Evolutionary conservation across 2,113 vertebrate genomes (phyloP).

Genomic region (Dascyllus trimaculatus): DNA sequence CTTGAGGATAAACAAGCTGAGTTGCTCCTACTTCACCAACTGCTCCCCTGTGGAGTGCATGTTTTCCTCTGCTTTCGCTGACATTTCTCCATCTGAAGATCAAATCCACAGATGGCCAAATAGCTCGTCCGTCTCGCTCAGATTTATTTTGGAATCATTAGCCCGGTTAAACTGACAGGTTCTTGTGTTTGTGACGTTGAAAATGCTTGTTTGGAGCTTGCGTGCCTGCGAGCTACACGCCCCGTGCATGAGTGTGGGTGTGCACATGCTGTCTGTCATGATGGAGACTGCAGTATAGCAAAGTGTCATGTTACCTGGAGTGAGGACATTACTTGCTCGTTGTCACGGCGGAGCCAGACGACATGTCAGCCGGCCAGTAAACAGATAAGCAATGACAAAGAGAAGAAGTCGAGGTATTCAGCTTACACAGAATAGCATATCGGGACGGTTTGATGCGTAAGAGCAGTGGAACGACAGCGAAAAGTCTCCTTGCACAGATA

Average conservation of each 20-base stretch:
- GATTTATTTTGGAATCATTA: slow-evolving; percentile 54
- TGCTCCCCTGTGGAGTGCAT: slow-evolving; percentile 34
- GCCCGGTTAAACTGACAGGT: not conserved
- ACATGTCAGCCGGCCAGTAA: slow-evolving; percentile 28
- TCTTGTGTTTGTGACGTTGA: slow-evolving; percentile 19
- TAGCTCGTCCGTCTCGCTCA: slow-evolving; percentile 15
- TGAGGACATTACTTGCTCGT: slow-evolving; percentile 19
- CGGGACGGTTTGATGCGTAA: not conserved
- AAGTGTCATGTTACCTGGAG: slow-evolving; percentile 52
- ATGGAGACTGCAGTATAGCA: not conserved
- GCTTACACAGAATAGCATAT: not conserved
- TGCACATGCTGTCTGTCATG: slow-evolving; percentile 32
- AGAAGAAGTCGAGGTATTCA: not conserved
- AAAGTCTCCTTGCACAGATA: not conserved
- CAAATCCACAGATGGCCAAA: slow-evolving; percentile 62
- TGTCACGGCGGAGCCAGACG: slow-evolving; percentile 34
- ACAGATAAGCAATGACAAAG: slow-evolving; percentile 34
- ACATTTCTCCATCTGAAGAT: slow-evolving; percentile 55
- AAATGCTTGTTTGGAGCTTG: too few relatives aligned
- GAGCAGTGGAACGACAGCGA: not conserved
- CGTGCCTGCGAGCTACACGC: not conserved
- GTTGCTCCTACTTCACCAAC: slow-evolving; percentile 36
- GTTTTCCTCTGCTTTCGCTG: slow-evolving; percentile 31
- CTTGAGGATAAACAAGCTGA: slow-evolving; percentile 29
- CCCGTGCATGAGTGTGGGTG: slow-evolving; percentile 5